Percentiles rank a stretch among this genome's conserved stretches.
Conservation (phyloP, 2,888 invertebrate species). For the Pseudanteris insignis region DNA sequence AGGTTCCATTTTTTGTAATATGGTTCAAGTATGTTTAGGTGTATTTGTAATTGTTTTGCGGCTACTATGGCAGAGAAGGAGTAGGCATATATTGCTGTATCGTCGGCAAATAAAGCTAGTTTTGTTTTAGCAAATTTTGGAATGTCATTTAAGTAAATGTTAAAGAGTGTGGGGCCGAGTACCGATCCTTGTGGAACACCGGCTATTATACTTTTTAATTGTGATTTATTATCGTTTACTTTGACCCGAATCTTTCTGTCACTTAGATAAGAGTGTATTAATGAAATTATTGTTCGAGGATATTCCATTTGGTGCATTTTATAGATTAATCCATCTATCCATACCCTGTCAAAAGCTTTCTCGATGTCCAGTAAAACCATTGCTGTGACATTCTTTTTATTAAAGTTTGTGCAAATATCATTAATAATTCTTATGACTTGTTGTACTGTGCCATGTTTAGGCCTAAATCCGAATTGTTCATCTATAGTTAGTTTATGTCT, state of each 20-base stretch:
- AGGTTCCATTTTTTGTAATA: neutral
- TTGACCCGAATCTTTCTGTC: neutral
- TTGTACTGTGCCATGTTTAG: neutral
- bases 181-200: conserved; percentile 25
- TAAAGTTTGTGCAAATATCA: neutral
- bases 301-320: no score
- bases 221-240: neutral
- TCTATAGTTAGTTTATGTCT: no score
- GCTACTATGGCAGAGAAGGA: neutral
- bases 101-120: no score
- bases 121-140: neutral
- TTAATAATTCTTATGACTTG: no score
- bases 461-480: neutral
- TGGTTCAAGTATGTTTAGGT: neutral
- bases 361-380: no score
- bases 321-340: no score
- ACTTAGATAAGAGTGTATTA: neutral
- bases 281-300: neutral
- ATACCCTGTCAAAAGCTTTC: no score
- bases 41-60: no score
- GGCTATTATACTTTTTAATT: neutral
- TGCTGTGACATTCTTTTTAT: neutral
- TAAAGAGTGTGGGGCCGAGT: conserved; percentile 2
- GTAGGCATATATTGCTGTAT: no score
- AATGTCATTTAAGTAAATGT: no score